Conservation (phyloP, 2,113 vertebrate genomes). For the Nycticorax nycticorax region DNA sequence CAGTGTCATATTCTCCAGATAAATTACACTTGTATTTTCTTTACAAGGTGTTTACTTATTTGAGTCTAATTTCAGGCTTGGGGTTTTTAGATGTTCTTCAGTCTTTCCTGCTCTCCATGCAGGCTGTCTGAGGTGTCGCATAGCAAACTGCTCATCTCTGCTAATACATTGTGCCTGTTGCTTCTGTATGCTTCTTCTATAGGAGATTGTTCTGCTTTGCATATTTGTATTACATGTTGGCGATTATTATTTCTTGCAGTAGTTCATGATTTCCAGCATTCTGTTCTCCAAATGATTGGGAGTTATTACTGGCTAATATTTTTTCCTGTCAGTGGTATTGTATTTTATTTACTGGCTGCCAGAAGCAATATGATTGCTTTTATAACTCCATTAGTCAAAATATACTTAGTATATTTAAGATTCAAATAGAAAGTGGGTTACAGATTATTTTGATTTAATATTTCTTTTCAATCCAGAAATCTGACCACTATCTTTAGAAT, state of each 20-base stretch:
- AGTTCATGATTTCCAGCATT: background rate
- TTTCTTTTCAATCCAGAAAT: background rate
- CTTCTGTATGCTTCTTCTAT: background rate
- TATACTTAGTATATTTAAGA: background rate
- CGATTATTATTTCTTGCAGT: background rate
- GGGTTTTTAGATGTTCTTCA: background rate
- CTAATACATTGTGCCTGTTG: background rate
- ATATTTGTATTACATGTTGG: background rate
- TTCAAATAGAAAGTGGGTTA: background rate
- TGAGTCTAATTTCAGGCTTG: background rate
- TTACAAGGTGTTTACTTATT: background rate
- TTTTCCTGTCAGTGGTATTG: background rate
- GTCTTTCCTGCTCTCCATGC: background rate
- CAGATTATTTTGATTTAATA: background rate
- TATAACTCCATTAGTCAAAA: background rate
- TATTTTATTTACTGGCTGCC: background rate
- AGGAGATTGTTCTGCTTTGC: background rate
- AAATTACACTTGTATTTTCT: background rate
- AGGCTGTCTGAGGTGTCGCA: background rate
- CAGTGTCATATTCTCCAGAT: background rate
- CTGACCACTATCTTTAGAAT: background rate
- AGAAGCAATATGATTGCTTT: background rate
- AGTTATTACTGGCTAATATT: background rate
- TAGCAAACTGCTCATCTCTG: background rate
- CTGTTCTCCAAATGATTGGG: background rate